Base-by-base conservation (phyloP, 1,140 invertebrate genomes). In the Philotrypesis tridentata region DNA sequence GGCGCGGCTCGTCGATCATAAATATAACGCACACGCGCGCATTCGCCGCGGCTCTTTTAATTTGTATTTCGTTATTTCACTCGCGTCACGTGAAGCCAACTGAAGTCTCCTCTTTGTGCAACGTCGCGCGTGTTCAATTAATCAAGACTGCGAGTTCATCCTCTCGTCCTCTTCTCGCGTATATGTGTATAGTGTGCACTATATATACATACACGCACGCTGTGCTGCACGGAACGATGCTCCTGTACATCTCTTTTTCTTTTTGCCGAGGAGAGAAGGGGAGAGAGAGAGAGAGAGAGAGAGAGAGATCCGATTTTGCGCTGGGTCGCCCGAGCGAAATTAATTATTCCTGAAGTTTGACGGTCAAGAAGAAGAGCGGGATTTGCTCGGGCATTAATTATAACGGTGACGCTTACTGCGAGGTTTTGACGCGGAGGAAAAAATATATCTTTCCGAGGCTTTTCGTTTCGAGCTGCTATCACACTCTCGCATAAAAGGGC, bases 51-150 rank as follows among this genome's bases (percentile, higher is more conserved):
- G 17, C n/a, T 55, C 5, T 55, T 55, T 17, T 17, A 21, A n/a
- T 55, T 55, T 5, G 21, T 55, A 55, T 55, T 55, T 55, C 48
- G 21, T 55, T 55, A 55, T 55, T 55, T 55, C 48, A 17, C 48
- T n/a, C 33, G 25, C 12, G 31, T 72, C 31, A 63, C 29, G 78
- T 25, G 27, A 43, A 43, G 23, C 40, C 71, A 43, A n/a, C 60
- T 68, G 55, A 70, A 43, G 8, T 60, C 75, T 48, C 61, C 31
- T 37, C 37, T 55, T 55, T 55, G 48, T 55, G 48, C 48, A n/a
- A 31, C 76, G 23, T 48, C 65, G 27, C 78, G 55, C 68, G 55
- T 31, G 72, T 27, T 72, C 78, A 79, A 80, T 80, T 80, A 80
- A 74, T 80, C 79, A 74, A 80, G 27, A 31, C 68, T 43, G n/a